Conservation (phyloP, 2,888 invertebrate species). For the Andrena hattorfiana region DNA sequence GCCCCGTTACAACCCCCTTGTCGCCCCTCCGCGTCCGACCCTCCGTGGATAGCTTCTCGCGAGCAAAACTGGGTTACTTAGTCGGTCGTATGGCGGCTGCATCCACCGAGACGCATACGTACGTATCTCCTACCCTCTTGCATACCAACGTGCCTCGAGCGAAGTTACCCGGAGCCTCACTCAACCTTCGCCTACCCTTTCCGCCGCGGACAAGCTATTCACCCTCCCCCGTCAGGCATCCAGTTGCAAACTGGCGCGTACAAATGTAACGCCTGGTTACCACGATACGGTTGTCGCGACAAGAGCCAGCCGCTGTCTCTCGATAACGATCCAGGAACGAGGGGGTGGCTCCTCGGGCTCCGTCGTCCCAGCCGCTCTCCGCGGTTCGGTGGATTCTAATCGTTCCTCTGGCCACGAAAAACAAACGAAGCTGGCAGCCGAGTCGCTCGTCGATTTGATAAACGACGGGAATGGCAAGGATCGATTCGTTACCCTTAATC, state of each 20-base stretch:
- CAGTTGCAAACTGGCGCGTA: slow-evolving; percentile 21
- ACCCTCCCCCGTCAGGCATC: background rate
- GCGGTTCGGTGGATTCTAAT: background rate
- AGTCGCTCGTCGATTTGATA: slow-evolving; percentile 37
- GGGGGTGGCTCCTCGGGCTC: background rate
- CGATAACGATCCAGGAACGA: background rate
- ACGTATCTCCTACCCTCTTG: slow-evolving; percentile 20
- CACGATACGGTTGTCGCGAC: background rate
- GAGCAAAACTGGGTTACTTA: slow-evolving; percentile 69
- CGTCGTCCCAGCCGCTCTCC: background rate
- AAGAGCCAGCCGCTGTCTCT: slow-evolving; percentile 1
- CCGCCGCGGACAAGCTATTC: slow-evolving; percentile 2
- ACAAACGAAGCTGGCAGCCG: slow-evolving; percentile 9
- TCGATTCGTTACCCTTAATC: slow-evolving; percentile 55
- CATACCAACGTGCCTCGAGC: slow-evolving; percentile 35
- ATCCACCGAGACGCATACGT: slow-evolving; percentile 42
- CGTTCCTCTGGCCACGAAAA: background rate
- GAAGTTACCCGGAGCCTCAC: slow-evolving; percentile 40
- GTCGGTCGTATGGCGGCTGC: slow-evolving; percentile 57
- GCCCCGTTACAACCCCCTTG: background rate
- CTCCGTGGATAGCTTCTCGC: slow-evolving; percentile 21
- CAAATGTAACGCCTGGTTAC: slow-evolving; percentile 12
- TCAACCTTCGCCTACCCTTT: slow-evolving; percentile 35
- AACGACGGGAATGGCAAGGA: slow-evolving; percentile 24
- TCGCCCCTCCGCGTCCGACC: background rate